phyloP scores from a whole-genome alignment of 2,888 invertebrate species.

The Drosophila imparisetae region DNA sequence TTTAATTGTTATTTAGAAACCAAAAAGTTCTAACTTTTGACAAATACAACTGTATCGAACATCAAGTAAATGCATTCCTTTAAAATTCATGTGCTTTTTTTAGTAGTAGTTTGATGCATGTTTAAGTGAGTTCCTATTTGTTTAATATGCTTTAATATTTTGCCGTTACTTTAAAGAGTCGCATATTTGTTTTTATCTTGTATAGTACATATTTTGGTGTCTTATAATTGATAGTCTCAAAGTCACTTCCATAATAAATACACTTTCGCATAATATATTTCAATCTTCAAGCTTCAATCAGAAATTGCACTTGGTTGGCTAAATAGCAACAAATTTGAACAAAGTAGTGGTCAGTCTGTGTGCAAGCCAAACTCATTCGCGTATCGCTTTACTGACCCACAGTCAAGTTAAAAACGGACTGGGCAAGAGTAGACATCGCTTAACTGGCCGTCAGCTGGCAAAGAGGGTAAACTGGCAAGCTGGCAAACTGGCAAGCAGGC shows the following conservation, averaged over 20 bases:
- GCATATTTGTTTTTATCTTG: not conserved
- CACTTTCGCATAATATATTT: not conserved
- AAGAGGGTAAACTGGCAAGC: not conserved
- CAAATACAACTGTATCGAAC: not conserved
- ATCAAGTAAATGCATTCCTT: not conserved
- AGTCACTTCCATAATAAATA: not conserved
- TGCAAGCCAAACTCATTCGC: constrained; percentile 32
- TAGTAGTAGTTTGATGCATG: not conserved
- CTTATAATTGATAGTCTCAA: not conserved
- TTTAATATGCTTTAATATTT: not conserved
- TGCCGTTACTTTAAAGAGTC: not conserved
- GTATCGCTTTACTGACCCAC: constrained; percentile 55
- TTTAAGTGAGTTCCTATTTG: not conserved
- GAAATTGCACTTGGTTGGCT: not conserved
- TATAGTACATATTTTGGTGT: not conserved
- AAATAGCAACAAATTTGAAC: not conserved
- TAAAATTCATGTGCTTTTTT: not conserved
- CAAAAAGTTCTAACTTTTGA: not conserved
- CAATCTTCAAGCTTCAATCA: not conserved
- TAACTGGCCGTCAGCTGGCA: constrained; percentile 40
- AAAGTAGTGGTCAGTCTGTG: not conserved
- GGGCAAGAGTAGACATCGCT: constrained; percentile 6
- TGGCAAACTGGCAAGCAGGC: constrained; percentile 16
- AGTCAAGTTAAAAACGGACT: constrained; percentile 28
- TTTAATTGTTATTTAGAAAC: too few species aligned